These are phyloP conservation scores for Delia radicum DNA, from an alignment of 1,140 invertebrate species.

Conservation along the genomic window DNA sequence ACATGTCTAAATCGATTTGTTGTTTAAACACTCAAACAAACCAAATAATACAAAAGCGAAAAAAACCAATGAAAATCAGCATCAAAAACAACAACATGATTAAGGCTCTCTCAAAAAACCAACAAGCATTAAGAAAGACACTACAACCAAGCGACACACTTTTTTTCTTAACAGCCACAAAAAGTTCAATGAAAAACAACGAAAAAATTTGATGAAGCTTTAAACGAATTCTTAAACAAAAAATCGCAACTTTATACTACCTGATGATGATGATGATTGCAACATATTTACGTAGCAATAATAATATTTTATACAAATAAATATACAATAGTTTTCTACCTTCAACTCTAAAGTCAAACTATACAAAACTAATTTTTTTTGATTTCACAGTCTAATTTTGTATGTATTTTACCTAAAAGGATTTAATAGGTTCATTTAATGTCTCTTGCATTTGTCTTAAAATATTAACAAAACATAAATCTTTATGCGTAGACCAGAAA, in stretches of 20 bases:
- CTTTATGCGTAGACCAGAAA: neutral
- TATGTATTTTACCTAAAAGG: neutral
- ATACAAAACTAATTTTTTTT: neutral
- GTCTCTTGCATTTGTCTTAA: neutral
- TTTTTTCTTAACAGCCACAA: neutral
- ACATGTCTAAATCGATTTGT: slow-evolving; percentile 12
- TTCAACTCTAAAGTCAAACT: neutral
- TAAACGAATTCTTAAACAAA: neutral
- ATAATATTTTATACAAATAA: no score
- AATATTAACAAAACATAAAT: neutral
- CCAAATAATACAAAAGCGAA: neutral
- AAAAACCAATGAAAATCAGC: neutral
- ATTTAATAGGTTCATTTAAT: neutral
- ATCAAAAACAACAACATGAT: neutral
- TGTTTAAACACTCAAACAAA: neutral
- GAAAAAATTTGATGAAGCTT: neutral
- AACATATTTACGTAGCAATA: neutral
- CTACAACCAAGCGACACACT: neutral
- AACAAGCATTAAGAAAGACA: neutral
- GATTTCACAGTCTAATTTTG: neutral
- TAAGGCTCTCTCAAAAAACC: neutral
- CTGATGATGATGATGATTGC: neutral
- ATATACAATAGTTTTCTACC: no score
- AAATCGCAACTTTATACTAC: neutral
- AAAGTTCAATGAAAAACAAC: slow-evolving; percentile 13